A percentile compares a stretch with the other conserved stretches of the same genome.
phyloP scores from a whole-genome alignment of 2,888 invertebrate species.

The Siphlonurus alternatus region DNA sequence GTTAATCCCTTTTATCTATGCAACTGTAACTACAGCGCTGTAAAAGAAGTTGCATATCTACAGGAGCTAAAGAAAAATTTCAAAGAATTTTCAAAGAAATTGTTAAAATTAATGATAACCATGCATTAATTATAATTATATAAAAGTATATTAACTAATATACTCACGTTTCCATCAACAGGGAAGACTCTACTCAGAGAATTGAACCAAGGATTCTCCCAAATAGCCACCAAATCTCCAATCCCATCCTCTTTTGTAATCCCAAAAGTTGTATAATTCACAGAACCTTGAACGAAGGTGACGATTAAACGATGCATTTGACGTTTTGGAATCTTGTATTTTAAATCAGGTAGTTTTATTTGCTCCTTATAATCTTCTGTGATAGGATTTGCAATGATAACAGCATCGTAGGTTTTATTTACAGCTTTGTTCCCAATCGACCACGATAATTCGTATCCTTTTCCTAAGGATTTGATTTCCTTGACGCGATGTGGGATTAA shows the following conservation, averaged over 20 bases:
- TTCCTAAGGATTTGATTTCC: conserved; percentile 16
- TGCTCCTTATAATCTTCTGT: conserved; percentile 21
- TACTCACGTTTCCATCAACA: conserved; percentile 18
- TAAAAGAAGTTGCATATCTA: no score
- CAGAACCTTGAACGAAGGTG: conserved; percentile 34
- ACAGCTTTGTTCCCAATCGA: background rate
- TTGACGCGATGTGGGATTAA: conserved; percentile 24
- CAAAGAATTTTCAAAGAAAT: no score
- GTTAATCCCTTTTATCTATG: no score
- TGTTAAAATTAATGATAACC: no score
- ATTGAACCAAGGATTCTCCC: conserved; percentile 29
- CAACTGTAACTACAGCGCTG: no score
- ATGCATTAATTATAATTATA: no score
- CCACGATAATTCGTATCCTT: background rate
- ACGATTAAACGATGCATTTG: conserved; percentile 35
- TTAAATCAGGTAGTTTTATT: conserved; percentile 22
- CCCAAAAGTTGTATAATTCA: conserved; percentile 30
- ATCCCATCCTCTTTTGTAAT: conserved; percentile 20
- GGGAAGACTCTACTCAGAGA: conserved; percentile 27
- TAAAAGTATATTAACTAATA: no score
- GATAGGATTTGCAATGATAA: conserved; percentile 39
- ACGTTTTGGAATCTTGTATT: conserved; percentile 22
- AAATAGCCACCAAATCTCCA: conserved; percentile 29
- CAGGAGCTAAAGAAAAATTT: no score
- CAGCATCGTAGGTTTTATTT: conserved; percentile 31